Conservation (phyloP, 2,113 vertebrate species). For the Tetrax tetrax region DNA sequence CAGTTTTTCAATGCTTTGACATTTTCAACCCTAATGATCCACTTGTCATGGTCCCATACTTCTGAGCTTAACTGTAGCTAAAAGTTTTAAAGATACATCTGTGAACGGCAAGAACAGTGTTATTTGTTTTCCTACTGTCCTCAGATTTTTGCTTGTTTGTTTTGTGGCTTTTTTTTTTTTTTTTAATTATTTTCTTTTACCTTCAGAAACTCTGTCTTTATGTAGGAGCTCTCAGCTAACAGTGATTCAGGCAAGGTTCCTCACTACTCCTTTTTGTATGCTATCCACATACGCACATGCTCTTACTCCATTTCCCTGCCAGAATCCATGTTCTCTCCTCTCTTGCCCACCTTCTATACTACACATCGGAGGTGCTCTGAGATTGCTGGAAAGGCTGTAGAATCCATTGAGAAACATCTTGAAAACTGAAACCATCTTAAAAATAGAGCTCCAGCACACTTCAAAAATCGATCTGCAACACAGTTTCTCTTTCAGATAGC, state of each 20-base stretch:
- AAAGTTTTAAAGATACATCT: neutral
- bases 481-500: neutral
- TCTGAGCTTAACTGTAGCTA: neutral
- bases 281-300: neutral
- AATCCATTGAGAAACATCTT: neutral
- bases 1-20: neutral
- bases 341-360: neutral
- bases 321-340: neutral
- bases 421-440: neutral
- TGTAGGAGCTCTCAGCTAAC: neutral
- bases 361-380: neutral
- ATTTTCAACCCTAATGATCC: neutral
- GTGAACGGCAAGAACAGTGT: neutral
- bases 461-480: neutral
- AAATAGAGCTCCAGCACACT: neutral
- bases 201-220: neutral
- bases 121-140: neutral
- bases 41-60: neutral
- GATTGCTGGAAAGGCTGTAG: neutral
- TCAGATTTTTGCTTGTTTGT: neutral
- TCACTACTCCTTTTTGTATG: neutral
- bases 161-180: rapidly evolving
- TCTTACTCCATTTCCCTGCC: neutral
- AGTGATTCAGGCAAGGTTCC: neutral
- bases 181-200: neutral